Evolutionary conservation across 2,888 invertebrate species (phyloP).

Genomic region (Orchestes rusci): DNA sequence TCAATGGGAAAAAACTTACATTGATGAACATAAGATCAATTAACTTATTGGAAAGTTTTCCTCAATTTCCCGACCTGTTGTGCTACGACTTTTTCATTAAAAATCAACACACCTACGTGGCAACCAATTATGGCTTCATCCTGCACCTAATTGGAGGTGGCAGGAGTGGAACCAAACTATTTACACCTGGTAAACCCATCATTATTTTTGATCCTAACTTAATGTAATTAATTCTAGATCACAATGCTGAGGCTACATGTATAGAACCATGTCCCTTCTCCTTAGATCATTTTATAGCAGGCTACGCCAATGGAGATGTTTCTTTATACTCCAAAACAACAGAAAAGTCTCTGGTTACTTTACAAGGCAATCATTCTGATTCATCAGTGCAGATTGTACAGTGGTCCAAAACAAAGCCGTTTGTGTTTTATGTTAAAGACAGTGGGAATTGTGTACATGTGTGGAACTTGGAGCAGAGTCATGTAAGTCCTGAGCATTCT

Average conservation of each 20-base stretch:
- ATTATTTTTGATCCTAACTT: background rate
- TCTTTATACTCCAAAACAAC: constrained; percentile 43
- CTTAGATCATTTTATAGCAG: constrained; percentile 46
- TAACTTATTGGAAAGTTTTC: constrained; percentile 34
- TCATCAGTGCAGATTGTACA: constrained; percentile 43
- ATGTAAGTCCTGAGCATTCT: constrained; percentile 45
- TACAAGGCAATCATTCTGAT: constrained; percentile 34
- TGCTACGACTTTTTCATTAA: constrained; percentile 45
- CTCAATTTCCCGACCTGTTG: constrained; percentile 34
- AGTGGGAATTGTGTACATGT: constrained; percentile 44
- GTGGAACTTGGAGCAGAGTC: constrained; percentile 50
- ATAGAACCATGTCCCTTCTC: constrained; percentile 47
- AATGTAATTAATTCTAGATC: constrained; percentile 29
- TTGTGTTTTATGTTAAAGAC: constrained; percentile 48
- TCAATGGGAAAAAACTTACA: constrained; percentile 25
- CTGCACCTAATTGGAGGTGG: constrained; percentile 41
- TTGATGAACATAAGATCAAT: constrained; percentile 44
- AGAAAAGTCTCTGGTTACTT: constrained; percentile 42
- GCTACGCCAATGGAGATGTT: constrained; percentile 47
- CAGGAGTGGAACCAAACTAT: constrained; percentile 36
- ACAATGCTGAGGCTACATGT: constrained; percentile 39
- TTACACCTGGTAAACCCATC: constrained; percentile 32
- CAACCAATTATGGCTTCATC: constrained; percentile 45
- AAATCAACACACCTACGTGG: constrained; percentile 43
- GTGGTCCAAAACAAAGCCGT: constrained; percentile 50